Evolutionary conservation across 2,113 vertebrate genomes (phyloP), one percentile per base, ranked within the genome.

Genomic region (Empidonax traillii): DNA sequence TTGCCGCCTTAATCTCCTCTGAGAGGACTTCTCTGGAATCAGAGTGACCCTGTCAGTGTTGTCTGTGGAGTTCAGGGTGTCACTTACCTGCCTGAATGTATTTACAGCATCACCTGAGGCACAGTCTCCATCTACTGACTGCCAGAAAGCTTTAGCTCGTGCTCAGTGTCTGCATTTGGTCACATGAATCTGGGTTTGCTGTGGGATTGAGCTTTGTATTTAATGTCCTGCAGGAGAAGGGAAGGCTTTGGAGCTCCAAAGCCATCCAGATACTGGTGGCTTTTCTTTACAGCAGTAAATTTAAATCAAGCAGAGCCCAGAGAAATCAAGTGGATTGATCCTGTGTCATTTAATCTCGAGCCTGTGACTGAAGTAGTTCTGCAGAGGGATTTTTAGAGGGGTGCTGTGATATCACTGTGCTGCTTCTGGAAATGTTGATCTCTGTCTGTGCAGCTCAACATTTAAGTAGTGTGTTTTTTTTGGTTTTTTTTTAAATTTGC

Each of bases 151-250:
- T 79, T 52, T 65, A 43, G 39, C 44, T 95, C 43, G 3, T 37
- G 4, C 21, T 1, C 4, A 44, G 52, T 24, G 39, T 24, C 68
- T 87, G 4, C 33, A 3, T 68, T 66, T 56, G 51, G 31, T 76
- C 22, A 56, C 0, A 0, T 62, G 9, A 59, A 8, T 72, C 84
- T 68, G 27, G 17, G 9, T 71, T 49, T 46, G 8, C 24, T 62
- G 39, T 23, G n/a, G 52, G 47, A 31, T 93, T 90, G 47, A 76
- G 25, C 63, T 90, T 76, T 6, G 0, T 21, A 14, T 23, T 33
- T 30, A 20, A 22, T 5, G 30, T 47, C 52, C 87, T 91, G 30
- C 31, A 14, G 39, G 49, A 56, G 66, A 56, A 71, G n/a, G 63
- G 37, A 53, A 30, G 14, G 47, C 13, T 46, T 59, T 53, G 62